A percentile compares a stretch with the other conserved stretches of the same genome.
Conservation (phyloP, 2,888 invertebrate species). For the Netelia virgata region DNA sequence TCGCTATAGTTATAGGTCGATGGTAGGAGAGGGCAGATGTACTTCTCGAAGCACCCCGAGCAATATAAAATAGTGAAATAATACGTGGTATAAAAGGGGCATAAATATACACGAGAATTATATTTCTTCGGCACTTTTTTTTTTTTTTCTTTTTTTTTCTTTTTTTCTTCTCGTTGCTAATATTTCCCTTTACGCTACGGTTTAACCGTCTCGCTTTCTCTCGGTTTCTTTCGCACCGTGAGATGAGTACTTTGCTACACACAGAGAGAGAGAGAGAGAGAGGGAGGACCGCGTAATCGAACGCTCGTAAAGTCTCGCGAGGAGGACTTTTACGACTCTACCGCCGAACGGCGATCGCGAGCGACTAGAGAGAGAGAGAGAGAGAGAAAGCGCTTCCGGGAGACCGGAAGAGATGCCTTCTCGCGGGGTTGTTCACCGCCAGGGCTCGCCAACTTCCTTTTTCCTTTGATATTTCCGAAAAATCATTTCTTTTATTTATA, state of each 20-base stretch:
- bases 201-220: neutral
- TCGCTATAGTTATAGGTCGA: slow-evolving; percentile 23
- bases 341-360: slow-evolving; percentile 56
- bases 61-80: slow-evolving; percentile 66
- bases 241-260: neutral
- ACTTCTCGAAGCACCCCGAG: slow-evolving; percentile 32
- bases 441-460: slow-evolving; percentile 7
- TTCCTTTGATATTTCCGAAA: neutral
- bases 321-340: slow-evolving; percentile 63
- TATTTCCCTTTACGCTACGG: slow-evolving; percentile 58
- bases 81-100: slow-evolving; percentile 66
- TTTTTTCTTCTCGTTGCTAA: slow-evolving; percentile 27
- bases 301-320: slow-evolving; percentile 68
- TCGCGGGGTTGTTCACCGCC: slow-evolving; percentile 1
- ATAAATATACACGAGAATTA: slow-evolving; percentile 69
- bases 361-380: neutral
- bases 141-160: too few relatives aligned
- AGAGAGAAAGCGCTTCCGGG: slow-evolving; percentile 48
- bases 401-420: slow-evolving; percentile 58
- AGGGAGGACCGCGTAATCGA: slow-evolving; percentile 63
- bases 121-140: slow-evolving; percentile 53
- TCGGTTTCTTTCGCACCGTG: neutral
- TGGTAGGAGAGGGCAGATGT: slow-evolving; percentile 41
- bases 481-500: neutral
- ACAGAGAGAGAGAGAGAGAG: slow-evolving; percentile 3